Evolutionary conservation across 2,888 invertebrate genomes (phyloP), one percentile per base, ranked within the genome.

Genomic region (Crepidodera aurea): DNA sequence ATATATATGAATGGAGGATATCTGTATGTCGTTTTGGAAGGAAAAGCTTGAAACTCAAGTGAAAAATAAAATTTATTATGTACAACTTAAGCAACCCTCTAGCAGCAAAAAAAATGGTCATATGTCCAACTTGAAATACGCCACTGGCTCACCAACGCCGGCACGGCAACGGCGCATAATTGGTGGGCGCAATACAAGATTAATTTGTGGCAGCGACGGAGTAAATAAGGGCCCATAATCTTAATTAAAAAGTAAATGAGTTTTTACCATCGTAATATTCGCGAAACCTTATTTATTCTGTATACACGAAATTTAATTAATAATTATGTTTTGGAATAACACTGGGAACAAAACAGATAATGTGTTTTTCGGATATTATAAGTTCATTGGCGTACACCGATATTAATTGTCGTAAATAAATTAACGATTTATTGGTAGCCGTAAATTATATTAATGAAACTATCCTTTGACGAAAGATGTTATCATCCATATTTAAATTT

Each of bases 181-280:
- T 65, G 67, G 65, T 62, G 66, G 69, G 62, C 68, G 57, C 61
- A 66, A 66, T 67, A 72, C 57, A 67, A 70, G 68, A 72, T 72
- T 72, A 72, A 72, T 71, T 71, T 68, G 71, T 69, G 71, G 67
- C 64, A 68, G 69, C 66, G 69, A 71, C 69, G 70, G 66, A 66
- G 68, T 70, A 71, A 72, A 72, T 69, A 68, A 69, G 69, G 71
- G 50, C 56, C 64, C 64, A 73, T 75, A 73, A 73, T 73, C 72
- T 73, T 75, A 75, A 75, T 75, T 75, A 75, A 75, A 75, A 75
- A 75, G 71, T 73, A 72, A 75, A 75, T 72, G 73, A 73, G 73
- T 75, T 75, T 71, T 72, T 69, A 69, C 70, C 68, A 70, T 68
- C 70, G 67, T 69, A 66, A 73, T 70, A 72, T 73, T 73, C 69